phyloP scores from a whole-genome alignment of 1,140 invertebrate species.

The Lepidurus couesii region DNA sequence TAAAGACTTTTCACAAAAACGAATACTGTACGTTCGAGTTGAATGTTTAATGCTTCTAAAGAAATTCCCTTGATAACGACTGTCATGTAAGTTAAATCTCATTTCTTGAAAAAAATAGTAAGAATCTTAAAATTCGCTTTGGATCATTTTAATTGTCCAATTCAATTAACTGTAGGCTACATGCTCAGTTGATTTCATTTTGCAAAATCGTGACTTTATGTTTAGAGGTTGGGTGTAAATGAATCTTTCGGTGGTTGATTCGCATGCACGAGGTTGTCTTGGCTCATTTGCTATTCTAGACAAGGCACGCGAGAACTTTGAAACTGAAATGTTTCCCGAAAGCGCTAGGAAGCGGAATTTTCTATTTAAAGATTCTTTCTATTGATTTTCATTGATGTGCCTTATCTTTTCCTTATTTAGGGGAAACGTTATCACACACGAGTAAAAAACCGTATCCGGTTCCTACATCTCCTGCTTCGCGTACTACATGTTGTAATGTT shows the following conservation, averaged over 20 bases:
- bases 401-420: neutral
- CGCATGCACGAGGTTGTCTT: neutral
- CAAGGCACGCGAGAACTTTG: neutral
- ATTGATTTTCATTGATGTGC: neutral
- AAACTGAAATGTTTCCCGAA: neutral
- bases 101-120: too few relatives aligned
- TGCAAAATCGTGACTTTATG: neutral
- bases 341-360: neutral
- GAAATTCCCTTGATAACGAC: too few relatives aligned
- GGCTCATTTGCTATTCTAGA: neutral
- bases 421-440: neutral
- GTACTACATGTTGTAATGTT: too few relatives aligned
- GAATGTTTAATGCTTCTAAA: too few relatives aligned
- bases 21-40: neutral
- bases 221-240: neutral
- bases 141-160: too few relatives aligned
- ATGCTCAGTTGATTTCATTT: neutral
- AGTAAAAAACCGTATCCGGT: neutral
- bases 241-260: conserved; percentile 19
- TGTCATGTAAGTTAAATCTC: too few relatives aligned
- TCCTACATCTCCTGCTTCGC: neutral
- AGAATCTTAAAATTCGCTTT: too few relatives aligned
- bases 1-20: neutral
- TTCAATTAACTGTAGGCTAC: too few relatives aligned
- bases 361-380: neutral